These are phyloP conservation scores for Sinocyclocheilus maitianheensis DNA, from an alignment of 2,113 vertebrate genomes.

Conservation along the genomic window DNA sequence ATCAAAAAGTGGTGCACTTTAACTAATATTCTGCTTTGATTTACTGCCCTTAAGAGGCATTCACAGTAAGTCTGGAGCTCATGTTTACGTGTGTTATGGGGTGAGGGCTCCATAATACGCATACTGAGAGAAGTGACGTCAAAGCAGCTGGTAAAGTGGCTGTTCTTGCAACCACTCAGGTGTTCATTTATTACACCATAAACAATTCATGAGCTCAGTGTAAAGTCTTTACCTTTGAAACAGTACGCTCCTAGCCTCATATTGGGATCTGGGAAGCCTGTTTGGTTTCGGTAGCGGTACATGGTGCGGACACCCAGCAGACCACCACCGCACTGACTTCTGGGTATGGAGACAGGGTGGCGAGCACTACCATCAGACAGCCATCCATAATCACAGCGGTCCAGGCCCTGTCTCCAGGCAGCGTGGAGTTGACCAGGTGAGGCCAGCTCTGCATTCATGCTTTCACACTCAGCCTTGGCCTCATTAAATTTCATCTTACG, in stretches of 20 bases:
- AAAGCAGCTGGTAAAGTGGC: slow-evolving; percentile 40
- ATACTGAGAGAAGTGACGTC: slow-evolving; percentile 38
- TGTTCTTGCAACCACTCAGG: not conserved
- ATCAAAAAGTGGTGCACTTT: slow-evolving; percentile 40
- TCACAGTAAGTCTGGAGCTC: not conserved
- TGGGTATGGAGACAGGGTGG: slow-evolving; percentile 87
- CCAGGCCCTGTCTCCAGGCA: slow-evolving; percentile 91
- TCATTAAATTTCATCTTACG: slow-evolving; percentile 87
- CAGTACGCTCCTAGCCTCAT: slow-evolving; percentile 94
- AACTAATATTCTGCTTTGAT: slow-evolving; percentile 44
- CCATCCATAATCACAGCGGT: slow-evolving; percentile 96
- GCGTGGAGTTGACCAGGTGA: slow-evolving; percentile 91
- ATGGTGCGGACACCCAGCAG: slow-evolving; percentile 93
- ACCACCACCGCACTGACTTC: slow-evolving; percentile 89
- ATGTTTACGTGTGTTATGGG: not conserved
- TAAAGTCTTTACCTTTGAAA: slow-evolving; percentile 84
- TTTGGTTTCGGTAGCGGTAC: slow-evolving; percentile 94
- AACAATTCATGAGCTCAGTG: slow-evolving; percentile 20
- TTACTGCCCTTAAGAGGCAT: slow-evolving; percentile 18
- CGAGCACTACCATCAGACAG: slow-evolving; percentile 90
- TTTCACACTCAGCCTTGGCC: slow-evolving; percentile 79
- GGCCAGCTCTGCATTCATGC: slow-evolving; percentile 77
- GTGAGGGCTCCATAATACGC: not conserved
- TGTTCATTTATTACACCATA: slow-evolving; percentile 16
- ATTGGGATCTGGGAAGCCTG: slow-evolving; percentile 86